phyloP scores from a whole-genome alignment of 2,888 invertebrate genomes.

The Pseudanteris insignis region DNA sequence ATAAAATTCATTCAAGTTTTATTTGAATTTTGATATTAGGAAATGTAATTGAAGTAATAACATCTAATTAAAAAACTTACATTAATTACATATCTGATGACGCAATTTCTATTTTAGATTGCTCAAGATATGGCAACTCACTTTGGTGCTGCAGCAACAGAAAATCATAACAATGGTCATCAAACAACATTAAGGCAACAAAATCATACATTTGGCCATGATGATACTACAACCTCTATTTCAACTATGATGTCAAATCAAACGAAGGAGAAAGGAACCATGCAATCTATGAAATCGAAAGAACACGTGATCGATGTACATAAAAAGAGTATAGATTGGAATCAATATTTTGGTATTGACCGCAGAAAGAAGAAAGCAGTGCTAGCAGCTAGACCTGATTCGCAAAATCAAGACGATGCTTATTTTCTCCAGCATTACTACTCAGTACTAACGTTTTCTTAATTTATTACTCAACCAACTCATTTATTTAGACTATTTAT shows the following conservation, averaged over 20 bases:
- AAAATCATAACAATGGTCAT: slow-evolving; percentile 47
- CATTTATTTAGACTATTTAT: too few relatives aligned
- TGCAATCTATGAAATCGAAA: slow-evolving; percentile 44
- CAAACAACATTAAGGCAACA: slow-evolving; percentile 22
- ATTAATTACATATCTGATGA: too few relatives aligned
- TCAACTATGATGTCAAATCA: slow-evolving; percentile 43
- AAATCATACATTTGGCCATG: slow-evolving; percentile 33
- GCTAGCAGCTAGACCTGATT: slow-evolving; percentile 65
- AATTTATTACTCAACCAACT: too few relatives aligned
- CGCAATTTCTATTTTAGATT: too few relatives aligned
- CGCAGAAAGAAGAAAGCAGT: slow-evolving; percentile 77
- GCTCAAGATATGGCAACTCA: slow-evolving; percentile 67
- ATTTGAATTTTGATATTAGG: too few relatives aligned
- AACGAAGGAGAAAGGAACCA: slow-evolving; percentile 48
- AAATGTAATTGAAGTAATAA: too few relatives aligned
- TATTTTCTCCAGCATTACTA: slow-evolving; percentile 72
- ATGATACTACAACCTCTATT: slow-evolving; percentile 18
- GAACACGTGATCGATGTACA: slow-evolving; percentile 71
- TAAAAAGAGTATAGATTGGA: slow-evolving; percentile 88
- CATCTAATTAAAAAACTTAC: too few relatives aligned
- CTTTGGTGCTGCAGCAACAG: slow-evolving; percentile 79
- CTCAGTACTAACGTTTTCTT: slow-evolving; percentile 59
- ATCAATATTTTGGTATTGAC: slow-evolving; percentile 87
- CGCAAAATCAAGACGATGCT: slow-evolving; percentile 69
- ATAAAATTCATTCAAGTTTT: too few relatives aligned